Base-by-base conservation (phyloP, 2,797 vertebrate species). In the Luscinia megarhynchos region DNA sequence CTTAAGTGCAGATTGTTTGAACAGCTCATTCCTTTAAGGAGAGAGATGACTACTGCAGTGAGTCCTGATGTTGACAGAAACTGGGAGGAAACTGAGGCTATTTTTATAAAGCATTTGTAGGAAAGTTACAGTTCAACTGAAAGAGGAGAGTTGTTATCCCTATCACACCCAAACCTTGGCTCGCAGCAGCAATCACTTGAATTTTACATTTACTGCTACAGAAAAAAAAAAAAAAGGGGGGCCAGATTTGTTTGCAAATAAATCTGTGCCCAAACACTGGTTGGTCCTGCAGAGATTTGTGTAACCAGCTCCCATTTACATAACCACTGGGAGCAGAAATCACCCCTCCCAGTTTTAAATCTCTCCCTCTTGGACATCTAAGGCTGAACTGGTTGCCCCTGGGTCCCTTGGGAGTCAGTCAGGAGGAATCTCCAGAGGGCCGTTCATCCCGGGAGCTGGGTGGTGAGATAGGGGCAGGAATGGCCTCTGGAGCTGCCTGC, bases 351-450 rank as follows among this genome's bases (percentile, higher is more conserved):
- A 24, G 29, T 50, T 95, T 95, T 88, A 93, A 94, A 81, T 76
- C 87, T 88, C 94, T 88, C 94, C 59, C 83, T 84, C 4, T 81
- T 63, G 95, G 94, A 96, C 87, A 88, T 93, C 79, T 91, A 8
- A 96, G 89, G 11, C 94, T 78, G 73, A 93, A 48, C 66, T 45
- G 84, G 87, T 84, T 91, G 87, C 89, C 87, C 87, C 46, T 79
- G 87, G 83, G 62, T 94, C 64, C 73, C 80, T 93, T 88, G 75
- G 91, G 75, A 95, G 87, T 72, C 89, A 64, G 79, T 53, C 36
- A 77, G 78, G 84, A 87, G 93, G 70, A 96, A 75, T 66, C 89
- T 96, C 94, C 93, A 96, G 94, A 95, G 94, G 91, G 93, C 87
- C 76, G 17, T 53, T 59, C 58, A 18, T 84, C 32, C 53, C 41